phyloP scores from a whole-genome alignment of 2,888 invertebrate species.

The Reticulitermes lucifugus region DNA sequence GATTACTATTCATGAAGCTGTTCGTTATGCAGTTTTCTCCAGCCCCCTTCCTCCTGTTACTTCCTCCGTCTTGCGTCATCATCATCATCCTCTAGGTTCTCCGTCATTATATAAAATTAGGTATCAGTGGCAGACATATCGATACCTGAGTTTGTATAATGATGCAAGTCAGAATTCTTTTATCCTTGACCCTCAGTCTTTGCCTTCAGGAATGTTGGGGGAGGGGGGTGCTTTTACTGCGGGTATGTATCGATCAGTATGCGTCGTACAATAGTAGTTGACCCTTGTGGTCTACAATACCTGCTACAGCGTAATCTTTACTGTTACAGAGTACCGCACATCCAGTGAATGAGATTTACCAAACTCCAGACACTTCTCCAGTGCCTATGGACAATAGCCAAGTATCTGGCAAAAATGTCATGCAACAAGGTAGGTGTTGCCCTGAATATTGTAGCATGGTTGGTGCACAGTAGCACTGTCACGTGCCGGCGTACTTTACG shows the following conservation, averaged over 20 bases:
- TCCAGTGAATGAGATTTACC: slow-evolving; percentile 90
- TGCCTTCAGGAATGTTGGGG: slow-evolving; percentile 2
- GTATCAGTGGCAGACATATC: too few relatives aligned
- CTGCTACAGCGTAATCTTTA: slow-evolving; percentile 2
- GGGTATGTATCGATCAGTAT: slow-evolving; percentile 24
- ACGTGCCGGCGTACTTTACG: too few relatives aligned
- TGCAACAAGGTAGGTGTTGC: neutral
- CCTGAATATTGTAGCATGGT: too few relatives aligned
- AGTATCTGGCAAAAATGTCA: neutral
- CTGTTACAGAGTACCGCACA: slow-evolving; percentile 85
- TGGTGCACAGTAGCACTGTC: too few relatives aligned
- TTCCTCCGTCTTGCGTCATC: too few relatives aligned
- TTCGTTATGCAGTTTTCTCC: too few relatives aligned
- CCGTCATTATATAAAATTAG: too few relatives aligned
- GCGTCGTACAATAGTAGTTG: slow-evolving; percentile 24
- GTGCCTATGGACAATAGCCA: slow-evolving; percentile 45
- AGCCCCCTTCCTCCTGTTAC: too few relatives aligned
- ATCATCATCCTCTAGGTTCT: too few relatives aligned
- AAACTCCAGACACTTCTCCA: slow-evolving; percentile 59
- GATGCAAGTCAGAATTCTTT: too few relatives aligned
- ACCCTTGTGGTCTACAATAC: slow-evolving; percentile 25
- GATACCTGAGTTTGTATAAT: neutral
- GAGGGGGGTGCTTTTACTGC: slow-evolving; percentile 35
- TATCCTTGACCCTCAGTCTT: slow-evolving; percentile 26
- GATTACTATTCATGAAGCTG: too few relatives aligned